Conservation (phyloP, 2,113 vertebrate species). For the Myotis brandtii region DNA sequence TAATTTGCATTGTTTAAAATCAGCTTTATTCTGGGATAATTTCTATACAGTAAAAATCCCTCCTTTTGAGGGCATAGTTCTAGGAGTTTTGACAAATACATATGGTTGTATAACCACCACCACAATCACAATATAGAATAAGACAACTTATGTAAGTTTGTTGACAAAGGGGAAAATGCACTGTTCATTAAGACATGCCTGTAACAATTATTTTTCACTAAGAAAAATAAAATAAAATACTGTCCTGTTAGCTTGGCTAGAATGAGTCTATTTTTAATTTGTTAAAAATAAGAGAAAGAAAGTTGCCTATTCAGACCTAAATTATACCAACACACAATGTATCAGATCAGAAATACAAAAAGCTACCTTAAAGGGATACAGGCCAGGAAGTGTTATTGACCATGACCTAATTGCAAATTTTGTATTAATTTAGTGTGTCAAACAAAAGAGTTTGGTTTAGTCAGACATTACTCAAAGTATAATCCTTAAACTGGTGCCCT, state of each 20-base stretch:
- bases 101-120: not conserved
- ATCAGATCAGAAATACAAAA: conserved; percentile 38
- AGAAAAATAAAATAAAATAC: not conserved
- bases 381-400: not conserved
- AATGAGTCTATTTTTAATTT: not conserved
- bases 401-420: not conserved
- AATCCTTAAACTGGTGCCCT: not conserved
- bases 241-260: not conserved
- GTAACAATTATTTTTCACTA: conserved; percentile 20
- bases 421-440: not conserved
- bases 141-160: not conserved
- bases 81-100: conserved; percentile 7
- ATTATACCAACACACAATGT: not conserved
- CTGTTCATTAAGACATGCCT: not conserved
- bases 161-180: not conserved
- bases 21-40: not conserved
- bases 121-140: not conserved
- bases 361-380: not conserved
- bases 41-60: not conserved
- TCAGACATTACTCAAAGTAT: conserved; percentile 4
- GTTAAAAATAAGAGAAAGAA: not conserved
- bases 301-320: not conserved
- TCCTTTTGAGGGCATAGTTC: not conserved
- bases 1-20: conserved; percentile 1
- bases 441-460: not conserved